phyloP scores from a whole-genome alignment of 1,140 invertebrate species.

The Brachionus rubens region DNA sequence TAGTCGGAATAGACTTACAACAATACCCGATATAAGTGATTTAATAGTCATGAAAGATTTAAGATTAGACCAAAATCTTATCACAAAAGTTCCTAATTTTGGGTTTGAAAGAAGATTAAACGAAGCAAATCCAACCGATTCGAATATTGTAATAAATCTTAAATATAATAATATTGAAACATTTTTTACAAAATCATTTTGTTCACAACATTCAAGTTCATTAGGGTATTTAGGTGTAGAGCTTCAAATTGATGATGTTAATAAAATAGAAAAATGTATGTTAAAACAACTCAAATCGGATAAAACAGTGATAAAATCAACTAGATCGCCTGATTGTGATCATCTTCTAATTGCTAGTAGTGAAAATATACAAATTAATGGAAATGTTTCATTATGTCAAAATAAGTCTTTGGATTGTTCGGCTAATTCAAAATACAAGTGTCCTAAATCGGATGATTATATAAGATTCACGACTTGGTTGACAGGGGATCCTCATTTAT shows the following conservation, averaged over 20 bases:
- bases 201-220: background rate
- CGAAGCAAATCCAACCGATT: background rate
- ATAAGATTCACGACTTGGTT: background rate
- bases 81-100: background rate
- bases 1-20: background rate
- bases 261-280: background rate
- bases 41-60: background rate
- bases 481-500: conserved; percentile 4
- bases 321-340: background rate
- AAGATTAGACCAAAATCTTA: background rate
- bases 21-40: background rate
- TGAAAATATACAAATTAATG: background rate
- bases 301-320: background rate
- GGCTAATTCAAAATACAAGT: background rate
- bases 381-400: background rate
- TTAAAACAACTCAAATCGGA: background rate
- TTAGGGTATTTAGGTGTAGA: background rate
- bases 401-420: background rate
- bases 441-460: background rate
- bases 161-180: background rate
- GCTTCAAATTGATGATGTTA: background rate
- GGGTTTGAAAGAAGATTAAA: background rate
- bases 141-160: background rate
- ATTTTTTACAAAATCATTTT: background rate
- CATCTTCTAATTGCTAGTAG: background rate